phyloP scores from a whole-genome alignment of 2,888 invertebrate species.

The Loripinus fragilis region DNA sequence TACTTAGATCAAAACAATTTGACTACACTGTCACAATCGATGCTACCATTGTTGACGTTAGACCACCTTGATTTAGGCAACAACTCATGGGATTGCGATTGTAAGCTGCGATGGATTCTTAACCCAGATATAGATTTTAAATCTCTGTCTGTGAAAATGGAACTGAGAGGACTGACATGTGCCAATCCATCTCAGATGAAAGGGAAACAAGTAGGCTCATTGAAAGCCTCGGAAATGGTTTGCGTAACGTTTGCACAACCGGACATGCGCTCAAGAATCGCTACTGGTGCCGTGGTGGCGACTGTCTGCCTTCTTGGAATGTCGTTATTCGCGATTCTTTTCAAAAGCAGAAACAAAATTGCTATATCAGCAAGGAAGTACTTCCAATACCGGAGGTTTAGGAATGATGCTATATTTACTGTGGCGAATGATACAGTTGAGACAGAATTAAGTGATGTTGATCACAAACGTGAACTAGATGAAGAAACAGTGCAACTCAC shows the following conservation, averaged over 20 bases:
- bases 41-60: neutral
- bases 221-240: neutral
- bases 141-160: neutral
- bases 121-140: neutral
- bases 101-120: slow-evolving; percentile 1
- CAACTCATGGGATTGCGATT: slow-evolving; percentile 7
- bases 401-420: neutral
- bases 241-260: neutral
- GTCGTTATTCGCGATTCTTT: neutral
- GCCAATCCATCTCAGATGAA: neutral
- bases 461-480: neutral
- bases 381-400: neutral
- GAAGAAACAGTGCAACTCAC: no score
- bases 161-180: neutral
- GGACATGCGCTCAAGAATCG: neutral
- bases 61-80: neutral
- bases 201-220: neutral
- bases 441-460: neutral
- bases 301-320: neutral
- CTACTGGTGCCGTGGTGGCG: neutral
- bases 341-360: neutral
- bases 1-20: neutral
- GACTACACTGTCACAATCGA: neutral
- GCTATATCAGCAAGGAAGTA: neutral
- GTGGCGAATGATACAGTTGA: neutral